Base-by-base conservation (phyloP, 2,888 invertebrate genomes). In the Onthophagus sagittarius region DNA sequence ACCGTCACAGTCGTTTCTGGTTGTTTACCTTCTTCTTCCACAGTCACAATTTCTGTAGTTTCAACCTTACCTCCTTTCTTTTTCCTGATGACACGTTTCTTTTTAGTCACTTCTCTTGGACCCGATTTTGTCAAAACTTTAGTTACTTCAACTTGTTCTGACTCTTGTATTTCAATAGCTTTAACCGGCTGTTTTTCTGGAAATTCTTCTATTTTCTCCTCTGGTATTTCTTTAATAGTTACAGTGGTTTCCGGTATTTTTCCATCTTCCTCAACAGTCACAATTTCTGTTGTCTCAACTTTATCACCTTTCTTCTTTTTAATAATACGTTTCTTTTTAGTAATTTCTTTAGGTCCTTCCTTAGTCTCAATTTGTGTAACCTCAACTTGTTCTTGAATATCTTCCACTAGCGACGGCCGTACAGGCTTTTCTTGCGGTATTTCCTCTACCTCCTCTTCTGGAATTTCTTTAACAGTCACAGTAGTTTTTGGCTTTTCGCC, bases 21-120 rank as follows among this genome's bases (percentile, higher is more conserved):
- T 0, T 83, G 81, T 77, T 86, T 86, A 73, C 85, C 86, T 6
- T 87, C 85, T 82, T 87, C 87, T 81, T 88, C 87, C 79, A 90
- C 89, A 0, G 89, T 87, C 0, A 89, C 82, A 76, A 88, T 86
- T 15, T 86, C 87, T 75, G 85, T 84, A 23, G 81, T 78, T 2
- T 76, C 77, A 62, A 85, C 81, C 75, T 80, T 83, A 64, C 80
- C 77, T 72, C 82, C 84, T 76, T 77, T 83, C 79, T 62, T 85
- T 78, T 86, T 87, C 78, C 87, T 88, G 77, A 87, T 84, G 72
- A 89, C 79, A 73, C 88, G 87, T 0, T 89, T 90, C 78, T 89
- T 80, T 81, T 89, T 90, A 0, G 89, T 89, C 82, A 88, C 87
- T 14, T 88, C 85, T 83, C 88, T 87, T 71, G 76, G 75, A 11